A percentile compares a stretch with the other conserved stretches of the same genome.
Conservation (phyloP, 2,797 vertebrate genomes). For the Phrynocephalus vlangalii region DNA sequence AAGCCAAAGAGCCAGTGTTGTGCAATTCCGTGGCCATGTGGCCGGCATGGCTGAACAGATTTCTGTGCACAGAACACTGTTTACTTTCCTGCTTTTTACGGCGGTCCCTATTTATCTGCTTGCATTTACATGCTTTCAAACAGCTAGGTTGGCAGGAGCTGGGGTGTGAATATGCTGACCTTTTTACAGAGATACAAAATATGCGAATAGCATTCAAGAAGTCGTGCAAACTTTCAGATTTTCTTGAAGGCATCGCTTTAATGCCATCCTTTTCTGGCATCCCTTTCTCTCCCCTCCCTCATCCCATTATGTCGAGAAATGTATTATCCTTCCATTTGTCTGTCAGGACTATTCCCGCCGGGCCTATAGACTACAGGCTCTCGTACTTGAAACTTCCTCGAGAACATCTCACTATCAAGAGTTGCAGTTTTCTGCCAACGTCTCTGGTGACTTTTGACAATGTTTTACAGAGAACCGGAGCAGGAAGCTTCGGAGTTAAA, state of each 20-base stretch:
- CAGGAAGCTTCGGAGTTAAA: constrained; percentile 84
- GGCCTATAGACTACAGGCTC: constrained; percentile 79
- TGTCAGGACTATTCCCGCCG: constrained; percentile 82
- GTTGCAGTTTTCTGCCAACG: constrained; percentile 82
- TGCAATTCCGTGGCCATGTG: too few relatives aligned
- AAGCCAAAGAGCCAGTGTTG: too few relatives aligned
- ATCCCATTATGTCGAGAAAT: constrained; percentile 85
- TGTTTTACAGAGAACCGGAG: constrained; percentile 84
- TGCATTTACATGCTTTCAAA: too few relatives aligned
- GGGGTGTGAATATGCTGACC: not conserved
- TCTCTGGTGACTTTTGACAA: constrained; percentile 86
- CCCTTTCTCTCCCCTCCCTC: constrained; percentile 85
- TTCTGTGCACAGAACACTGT: too few relatives aligned
- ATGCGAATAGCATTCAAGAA: not conserved
- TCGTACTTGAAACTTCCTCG: constrained; percentile 78
- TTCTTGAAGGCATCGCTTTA: constrained; percentile 83
- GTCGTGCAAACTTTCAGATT: constrained; percentile 78
- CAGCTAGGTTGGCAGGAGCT: too few relatives aligned
- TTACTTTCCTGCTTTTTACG: too few relatives aligned
- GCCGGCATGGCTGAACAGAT: too few relatives aligned
- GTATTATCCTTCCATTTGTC: constrained; percentile 86
- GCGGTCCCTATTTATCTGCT: too few relatives aligned
- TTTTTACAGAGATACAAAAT: not conserved
- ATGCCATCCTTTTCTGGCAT: constrained; percentile 83
- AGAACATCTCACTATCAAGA: constrained; percentile 84